Evolutionary conservation across 2,113 vertebrate genomes (phyloP).

Genomic region (Engraulis encrasicolus): DNA sequence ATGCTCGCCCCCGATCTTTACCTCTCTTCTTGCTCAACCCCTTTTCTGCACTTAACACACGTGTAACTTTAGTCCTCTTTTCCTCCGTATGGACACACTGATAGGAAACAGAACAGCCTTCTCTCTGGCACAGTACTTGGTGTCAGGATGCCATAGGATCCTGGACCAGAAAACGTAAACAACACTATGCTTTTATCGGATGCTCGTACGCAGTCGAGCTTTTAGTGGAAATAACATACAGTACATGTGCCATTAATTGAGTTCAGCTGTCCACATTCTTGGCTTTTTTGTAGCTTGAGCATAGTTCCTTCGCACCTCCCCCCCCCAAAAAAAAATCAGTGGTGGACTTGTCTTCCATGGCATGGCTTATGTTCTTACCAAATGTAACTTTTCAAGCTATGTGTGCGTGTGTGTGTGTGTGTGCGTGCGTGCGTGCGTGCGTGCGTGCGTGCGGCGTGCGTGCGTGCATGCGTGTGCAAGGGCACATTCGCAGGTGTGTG

Average conservation of each 20-base stretch:
- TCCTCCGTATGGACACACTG: not conserved
- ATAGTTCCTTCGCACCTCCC: not conserved
- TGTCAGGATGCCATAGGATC: not conserved
- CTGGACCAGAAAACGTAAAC: not conserved
- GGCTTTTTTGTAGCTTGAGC: conserved; percentile 1
- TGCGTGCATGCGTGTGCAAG: not conserved
- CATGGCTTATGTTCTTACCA: conserved; percentile 10
- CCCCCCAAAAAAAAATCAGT: no score
- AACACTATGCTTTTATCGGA: not conserved
- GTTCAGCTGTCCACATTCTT: conserved; percentile 15
- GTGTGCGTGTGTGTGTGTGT: not conserved
- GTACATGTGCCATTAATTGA: not conserved
- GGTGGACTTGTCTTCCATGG: not conserved
- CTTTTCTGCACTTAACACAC: not conserved
- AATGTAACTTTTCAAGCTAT: not conserved
- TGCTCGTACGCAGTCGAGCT: not conserved
- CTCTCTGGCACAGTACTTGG: not conserved
- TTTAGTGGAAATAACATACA: not conserved
- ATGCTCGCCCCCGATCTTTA: not conserved
- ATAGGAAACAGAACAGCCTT: not conserved
- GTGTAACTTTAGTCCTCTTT: not conserved
- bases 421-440: not conserved
- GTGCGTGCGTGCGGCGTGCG: not conserved
- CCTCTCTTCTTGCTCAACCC: not conserved
- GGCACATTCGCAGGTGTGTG: no score